These are phyloP conservation scores for Pionites leucogaster DNA, from an alignment of 2,113 vertebrate genomes.

Conservation along the genomic window DNA sequence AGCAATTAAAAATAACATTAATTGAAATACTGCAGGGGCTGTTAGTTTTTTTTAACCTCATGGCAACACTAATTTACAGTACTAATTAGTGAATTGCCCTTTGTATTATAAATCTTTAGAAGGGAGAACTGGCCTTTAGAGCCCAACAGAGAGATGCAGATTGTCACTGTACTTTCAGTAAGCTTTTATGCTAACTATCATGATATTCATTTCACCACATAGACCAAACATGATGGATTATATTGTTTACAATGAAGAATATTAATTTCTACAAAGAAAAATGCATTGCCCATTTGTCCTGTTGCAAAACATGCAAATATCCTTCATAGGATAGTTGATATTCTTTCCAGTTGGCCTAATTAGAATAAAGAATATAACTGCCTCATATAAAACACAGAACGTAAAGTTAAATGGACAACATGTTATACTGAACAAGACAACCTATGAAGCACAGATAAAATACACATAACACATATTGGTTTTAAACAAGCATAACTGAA, in stretches of 20 bases:
- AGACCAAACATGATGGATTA: conserved; percentile 43
- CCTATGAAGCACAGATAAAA: not conserved
- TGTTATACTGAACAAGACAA: conserved; percentile 26
- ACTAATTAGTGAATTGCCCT: conserved; percentile 71
- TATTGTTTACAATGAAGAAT: conserved; percentile 64
- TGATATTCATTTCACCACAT: conserved; percentile 47
- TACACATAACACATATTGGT: not conserved
- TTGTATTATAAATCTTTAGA: conserved; percentile 70
- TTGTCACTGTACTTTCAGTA: conserved; percentile 18
- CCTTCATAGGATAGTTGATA: conserved; percentile 45
- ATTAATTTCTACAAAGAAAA: conserved; percentile 68
- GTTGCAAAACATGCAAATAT: conserved; percentile 67
- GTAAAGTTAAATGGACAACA: conserved; percentile 41
- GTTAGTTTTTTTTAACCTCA: conserved; percentile 62
- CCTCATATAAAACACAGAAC: conserved; percentile 21
- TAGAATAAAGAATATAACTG: conserved; percentile 50
- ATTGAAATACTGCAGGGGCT: conserved; percentile 75
- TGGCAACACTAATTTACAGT: conserved; percentile 73
- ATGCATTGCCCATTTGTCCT: conserved; percentile 48
- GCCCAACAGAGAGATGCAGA: conserved; percentile 60
- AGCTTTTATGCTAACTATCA: not conserved
- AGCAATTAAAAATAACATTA: conserved; percentile 79
- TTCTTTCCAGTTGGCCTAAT: conserved; percentile 49
- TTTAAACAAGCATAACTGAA: not conserved
- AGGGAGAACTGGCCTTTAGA: conserved; percentile 61